A percentile compares a stretch with the other conserved stretches of the same genome.
Conservation (phyloP, 2,113 vertebrate species). For the Ondatra zibethicus region DNA sequence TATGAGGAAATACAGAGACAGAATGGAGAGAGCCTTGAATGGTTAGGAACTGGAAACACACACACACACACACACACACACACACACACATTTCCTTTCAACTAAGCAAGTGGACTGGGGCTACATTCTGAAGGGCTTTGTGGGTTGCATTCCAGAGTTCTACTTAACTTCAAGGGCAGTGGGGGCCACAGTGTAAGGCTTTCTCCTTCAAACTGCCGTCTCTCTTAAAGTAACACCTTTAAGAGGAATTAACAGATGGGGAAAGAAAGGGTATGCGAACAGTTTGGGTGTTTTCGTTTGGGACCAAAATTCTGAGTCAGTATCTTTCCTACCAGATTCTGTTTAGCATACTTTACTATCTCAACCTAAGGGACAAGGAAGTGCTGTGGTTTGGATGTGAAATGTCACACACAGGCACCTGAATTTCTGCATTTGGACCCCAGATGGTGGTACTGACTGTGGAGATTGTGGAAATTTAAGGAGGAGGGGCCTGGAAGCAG, state of each 20-base stretch:
- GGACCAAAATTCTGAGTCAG: not conserved
- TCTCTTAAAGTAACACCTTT: not conserved
- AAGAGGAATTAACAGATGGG: not conserved
- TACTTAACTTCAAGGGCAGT: not conserved
- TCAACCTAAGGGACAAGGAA: not conserved
- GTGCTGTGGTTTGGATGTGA: not conserved
- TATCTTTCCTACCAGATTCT: not conserved
- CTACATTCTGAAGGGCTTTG: not conserved
- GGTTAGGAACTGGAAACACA: not conserved
- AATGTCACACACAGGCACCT: not conserved
- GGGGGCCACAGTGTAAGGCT: not conserved
- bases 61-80: not conserved
- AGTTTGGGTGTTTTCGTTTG: conserved; percentile 3
- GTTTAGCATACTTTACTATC: not conserved
- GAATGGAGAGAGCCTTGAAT: not conserved
- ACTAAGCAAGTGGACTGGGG: not conserved
- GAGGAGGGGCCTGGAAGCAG: not conserved
- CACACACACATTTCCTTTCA: not conserved
- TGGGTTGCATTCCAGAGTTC: not conserved
- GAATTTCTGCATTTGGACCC: not conserved
- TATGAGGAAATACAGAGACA: not conserved
- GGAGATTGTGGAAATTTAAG: not conserved
- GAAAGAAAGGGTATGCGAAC: not conserved
- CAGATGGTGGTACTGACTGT: not conserved
- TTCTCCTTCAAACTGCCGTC: not conserved